phyloP scores from a whole-genome alignment of 2,797 vertebrate species.

The Hozukius guyotensis region DNA sequence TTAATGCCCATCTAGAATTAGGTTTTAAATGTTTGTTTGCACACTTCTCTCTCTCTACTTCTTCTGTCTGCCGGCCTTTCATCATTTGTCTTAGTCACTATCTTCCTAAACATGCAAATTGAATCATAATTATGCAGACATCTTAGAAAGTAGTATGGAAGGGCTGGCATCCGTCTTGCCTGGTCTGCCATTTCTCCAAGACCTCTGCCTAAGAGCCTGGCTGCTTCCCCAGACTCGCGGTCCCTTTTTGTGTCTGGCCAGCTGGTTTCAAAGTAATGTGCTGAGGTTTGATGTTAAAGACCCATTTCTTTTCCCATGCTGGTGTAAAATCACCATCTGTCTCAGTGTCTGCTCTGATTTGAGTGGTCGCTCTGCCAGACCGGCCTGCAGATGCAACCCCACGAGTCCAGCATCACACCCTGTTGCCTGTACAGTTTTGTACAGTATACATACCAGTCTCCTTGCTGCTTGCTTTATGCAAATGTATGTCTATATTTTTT shows the following conservation, averaged over 20 bases:
- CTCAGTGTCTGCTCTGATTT: constrained; percentile 59
- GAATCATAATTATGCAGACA: constrained; percentile 35
- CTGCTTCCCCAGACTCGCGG: constrained; percentile 39
- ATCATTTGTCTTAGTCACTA: constrained; percentile 5
- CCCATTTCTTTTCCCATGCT: constrained; percentile 56
- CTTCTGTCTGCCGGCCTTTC: not conserved
- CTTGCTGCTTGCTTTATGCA: too few relatives aligned
- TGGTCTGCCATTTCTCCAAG: constrained; percentile 25
- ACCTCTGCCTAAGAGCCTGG: constrained; percentile 44
- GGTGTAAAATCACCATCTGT: constrained; percentile 72
- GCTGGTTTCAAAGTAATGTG: constrained; percentile 70
- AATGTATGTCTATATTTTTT: too few relatives aligned
- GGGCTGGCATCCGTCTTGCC: constrained; percentile 15
- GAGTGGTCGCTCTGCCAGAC: constrained; percentile 39
- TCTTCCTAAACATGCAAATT: constrained; percentile 38
- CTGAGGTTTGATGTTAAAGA: constrained; percentile 73
- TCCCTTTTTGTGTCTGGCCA: constrained; percentile 62
- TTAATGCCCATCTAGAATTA: not conserved
- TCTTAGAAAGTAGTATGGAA: constrained; percentile 23
- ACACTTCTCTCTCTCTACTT: not conserved
- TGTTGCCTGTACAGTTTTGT: not conserved
- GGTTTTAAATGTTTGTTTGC: constrained; percentile 12
- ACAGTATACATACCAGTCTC: not conserved
- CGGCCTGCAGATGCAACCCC: constrained; percentile 8
- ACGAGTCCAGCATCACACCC: not conserved